Conservation (phyloP, 2,113 vertebrate species). For the Pipra filicauda region DNA sequence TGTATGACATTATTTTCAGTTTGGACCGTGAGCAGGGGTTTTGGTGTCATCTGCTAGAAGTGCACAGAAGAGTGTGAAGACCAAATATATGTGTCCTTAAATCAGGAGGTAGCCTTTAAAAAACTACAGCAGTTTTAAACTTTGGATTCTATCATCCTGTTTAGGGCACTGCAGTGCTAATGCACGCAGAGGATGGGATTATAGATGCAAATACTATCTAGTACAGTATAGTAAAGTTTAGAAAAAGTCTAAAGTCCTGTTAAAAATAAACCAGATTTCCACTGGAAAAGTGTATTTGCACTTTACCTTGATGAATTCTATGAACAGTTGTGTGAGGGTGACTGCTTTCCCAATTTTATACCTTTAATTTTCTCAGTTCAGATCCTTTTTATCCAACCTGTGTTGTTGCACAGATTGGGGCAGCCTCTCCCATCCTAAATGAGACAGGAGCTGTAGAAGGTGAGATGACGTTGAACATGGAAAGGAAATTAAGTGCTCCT, state of each 20-base stretch:
- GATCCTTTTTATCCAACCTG: constrained; percentile 82
- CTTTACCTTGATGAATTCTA: neutral
- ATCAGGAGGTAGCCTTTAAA: neutral
- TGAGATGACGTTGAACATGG: constrained; percentile 63
- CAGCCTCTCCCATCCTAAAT: constrained; percentile 81
- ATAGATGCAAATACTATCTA: neutral
- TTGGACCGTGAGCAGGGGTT: neutral
- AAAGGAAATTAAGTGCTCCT: neutral
- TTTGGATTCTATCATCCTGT: neutral
- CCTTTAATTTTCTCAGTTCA: constrained; percentile 61
- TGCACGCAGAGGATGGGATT: neutral
- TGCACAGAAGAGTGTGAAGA: neutral
- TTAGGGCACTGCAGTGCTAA: neutral
- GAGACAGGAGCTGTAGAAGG: constrained; percentile 84
- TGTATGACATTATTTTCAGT: neutral
- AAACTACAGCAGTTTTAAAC: neutral
- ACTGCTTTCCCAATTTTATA: neutral
- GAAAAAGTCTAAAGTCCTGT: neutral
- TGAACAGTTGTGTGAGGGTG: neutral
- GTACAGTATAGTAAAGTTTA: neutral
- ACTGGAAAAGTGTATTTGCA: neutral
- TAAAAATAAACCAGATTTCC: neutral
- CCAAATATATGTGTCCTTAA: neutral
- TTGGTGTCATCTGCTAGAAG: neutral
- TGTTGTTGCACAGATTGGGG: constrained; percentile 74